Evolutionary conservation across 2,888 invertebrate genomes (phyloP).

Genomic region (Tryphoninae sp.): DNA sequence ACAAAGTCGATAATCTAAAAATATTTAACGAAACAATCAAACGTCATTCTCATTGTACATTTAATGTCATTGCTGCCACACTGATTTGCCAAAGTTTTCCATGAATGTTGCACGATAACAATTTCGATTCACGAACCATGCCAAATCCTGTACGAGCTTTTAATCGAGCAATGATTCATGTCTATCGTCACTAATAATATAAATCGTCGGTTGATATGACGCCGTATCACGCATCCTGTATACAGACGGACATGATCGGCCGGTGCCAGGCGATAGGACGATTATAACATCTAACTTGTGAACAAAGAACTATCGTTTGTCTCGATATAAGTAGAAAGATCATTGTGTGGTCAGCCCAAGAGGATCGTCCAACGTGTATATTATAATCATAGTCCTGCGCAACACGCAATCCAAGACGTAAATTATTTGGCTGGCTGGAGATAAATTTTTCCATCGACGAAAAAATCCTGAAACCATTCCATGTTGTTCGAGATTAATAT

Average conservation of each 20-base stretch:
- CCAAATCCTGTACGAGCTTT: not conserved
- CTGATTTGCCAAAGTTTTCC: too few relatives aligned
- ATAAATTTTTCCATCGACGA: slow-evolving; percentile 16
- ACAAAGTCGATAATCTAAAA: too few relatives aligned
- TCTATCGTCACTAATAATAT: slow-evolving; percentile 16
- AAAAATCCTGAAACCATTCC: not conserved
- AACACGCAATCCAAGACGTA: not conserved
- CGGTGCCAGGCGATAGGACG: not conserved
- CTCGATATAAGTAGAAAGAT: slow-evolving; percentile 30
- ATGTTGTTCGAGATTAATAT: slow-evolving; percentile 69
- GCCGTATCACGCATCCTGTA: not conserved
- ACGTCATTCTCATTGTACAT: too few relatives aligned
- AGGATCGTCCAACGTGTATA: not conserved
- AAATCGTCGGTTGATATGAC: not conserved
- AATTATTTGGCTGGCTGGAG: not conserved
- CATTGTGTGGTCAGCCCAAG: slow-evolving; percentile 42
- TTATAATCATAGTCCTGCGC: not conserved
- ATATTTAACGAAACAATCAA: too few relatives aligned
- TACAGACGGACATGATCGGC: slow-evolving; percentile 17
- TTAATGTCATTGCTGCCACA: too few relatives aligned
- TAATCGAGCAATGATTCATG: not conserved
- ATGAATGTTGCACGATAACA: too few relatives aligned
- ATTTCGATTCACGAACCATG: too few relatives aligned
- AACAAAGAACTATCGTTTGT: not conserved
- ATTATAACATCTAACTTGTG: not conserved